These are phyloP conservation scores for Cheirogaleus medius DNA, from an alignment of 2,113 vertebrate species.

Conservation along the genomic window DNA sequence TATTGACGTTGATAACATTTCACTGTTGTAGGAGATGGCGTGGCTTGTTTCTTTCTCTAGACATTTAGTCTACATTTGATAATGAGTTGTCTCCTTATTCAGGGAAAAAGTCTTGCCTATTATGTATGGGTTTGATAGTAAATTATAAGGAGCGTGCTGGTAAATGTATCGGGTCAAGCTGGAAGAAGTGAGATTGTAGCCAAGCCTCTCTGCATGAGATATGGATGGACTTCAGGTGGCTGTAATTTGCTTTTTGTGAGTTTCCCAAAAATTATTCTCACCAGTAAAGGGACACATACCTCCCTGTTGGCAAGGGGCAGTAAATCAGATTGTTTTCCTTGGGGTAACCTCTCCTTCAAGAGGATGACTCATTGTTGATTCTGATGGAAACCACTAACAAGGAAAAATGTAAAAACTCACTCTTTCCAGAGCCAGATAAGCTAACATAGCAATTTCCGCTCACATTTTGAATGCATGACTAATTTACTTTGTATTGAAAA, in stretches of 20 bases:
- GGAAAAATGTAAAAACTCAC: neutral
- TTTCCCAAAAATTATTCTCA: neutral
- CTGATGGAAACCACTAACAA: neutral
- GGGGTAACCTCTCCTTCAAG: neutral
- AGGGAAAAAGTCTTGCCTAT: neutral
- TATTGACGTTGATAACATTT: neutral
- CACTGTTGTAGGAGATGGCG: neutral
- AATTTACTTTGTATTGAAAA: constrained; percentile 18
- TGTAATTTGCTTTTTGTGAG: neutral
- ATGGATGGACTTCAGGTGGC: neutral
- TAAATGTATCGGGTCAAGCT: neutral
- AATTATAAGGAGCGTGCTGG: neutral
- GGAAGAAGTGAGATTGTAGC: neutral
- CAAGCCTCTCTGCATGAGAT: neutral
- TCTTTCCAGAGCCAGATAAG: neutral
- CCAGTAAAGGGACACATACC: neutral
- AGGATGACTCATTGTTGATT: neutral
- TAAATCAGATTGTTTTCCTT: neutral
- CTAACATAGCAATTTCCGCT: neutral
- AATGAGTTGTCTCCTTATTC: constrained; percentile 5
- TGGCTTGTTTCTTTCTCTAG: neutral
- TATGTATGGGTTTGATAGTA: neutral
- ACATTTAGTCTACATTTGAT: neutral
- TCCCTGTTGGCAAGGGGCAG: neutral
- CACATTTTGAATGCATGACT: neutral